Base-by-base conservation (phyloP, 2,888 invertebrate genomes). In the Catocala sponsa region DNA sequence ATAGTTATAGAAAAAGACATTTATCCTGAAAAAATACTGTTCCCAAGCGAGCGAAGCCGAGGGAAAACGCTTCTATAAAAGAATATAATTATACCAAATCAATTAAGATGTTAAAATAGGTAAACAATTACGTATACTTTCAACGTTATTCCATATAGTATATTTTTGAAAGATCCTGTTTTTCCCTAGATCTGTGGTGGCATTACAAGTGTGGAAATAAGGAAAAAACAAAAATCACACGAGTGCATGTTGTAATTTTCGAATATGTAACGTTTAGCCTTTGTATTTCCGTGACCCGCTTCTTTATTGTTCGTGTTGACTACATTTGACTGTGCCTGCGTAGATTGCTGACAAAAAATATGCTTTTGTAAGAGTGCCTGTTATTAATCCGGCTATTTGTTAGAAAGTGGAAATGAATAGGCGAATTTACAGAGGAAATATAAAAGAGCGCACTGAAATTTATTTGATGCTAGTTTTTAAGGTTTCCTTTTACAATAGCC, bases 201-300 rank as follows among this genome's bases (percentile, higher is more conserved):
- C 41, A 55, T 55, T 48, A 55, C 38, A 48, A 55, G 41, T 41
- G 48, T 48, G 15, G 46, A 47, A 52, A 63, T 54, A 54, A 63
- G 58, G 55, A 61, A 59, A 15, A 59, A 58, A 32, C 38, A 67
- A 56, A 64, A 55, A 41, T 25, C 47, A 42, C n/a, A 55, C 10
- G 44, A 66, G 38, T 65, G 50, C 60, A 59, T 44, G 53, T 47
- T 62, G 49, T 62, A 69, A 59, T 65, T 66, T 65, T 55, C 50
- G 53, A 54, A 72, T 52, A 57, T 48, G 52, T 52, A 61, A 55
- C 51, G 25, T 63, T 55, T 41, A 44, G 49, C 48, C 61, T 69
- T 67, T 69, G 61, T 51, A 11, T 38, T 53, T 33, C 25, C 25
- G 44, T 15, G 47, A 42, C 10, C n/a, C 47, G 15, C 42, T 52